Percentiles rank a stretch among this genome's conserved stretches.
Conservation (phyloP, 2,888 invertebrate genomes). For the Chalcis sispes region DNA sequence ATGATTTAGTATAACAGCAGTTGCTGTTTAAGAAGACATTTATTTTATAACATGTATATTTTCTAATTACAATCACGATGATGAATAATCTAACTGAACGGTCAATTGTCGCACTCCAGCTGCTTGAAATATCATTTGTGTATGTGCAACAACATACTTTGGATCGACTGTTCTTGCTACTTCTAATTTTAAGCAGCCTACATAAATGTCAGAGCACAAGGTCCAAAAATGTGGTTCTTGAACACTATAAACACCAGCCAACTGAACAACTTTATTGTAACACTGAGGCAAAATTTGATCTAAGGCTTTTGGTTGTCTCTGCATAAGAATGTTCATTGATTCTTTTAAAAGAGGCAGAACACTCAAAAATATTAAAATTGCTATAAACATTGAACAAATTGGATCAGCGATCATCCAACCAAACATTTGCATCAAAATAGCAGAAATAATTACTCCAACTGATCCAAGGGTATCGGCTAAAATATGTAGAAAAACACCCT, state of each 20-base stretch:
- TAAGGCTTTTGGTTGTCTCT: constrained; percentile 89
- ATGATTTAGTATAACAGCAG: constrained; percentile 25
- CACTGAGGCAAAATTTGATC: constrained; percentile 91
- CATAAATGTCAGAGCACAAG: constrained; percentile 93
- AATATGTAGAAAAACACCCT: constrained; percentile 97
- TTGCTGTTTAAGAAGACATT: constrained; percentile 21
- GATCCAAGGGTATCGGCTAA: constrained; percentile 97
- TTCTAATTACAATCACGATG: constrained; percentile 79
- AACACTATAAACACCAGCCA: constrained; percentile 96
- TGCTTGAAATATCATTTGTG: constrained; percentile 95
- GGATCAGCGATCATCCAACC: constrained; percentile 99
- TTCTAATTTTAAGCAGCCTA: constrained; percentile 95
- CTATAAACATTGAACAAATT: constrained; percentile 98
- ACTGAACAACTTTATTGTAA: constrained; percentile 91
- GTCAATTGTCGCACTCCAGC: constrained; percentile 94
- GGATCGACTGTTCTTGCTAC: constrained; percentile 96
- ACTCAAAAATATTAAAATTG: constrained; percentile 91
- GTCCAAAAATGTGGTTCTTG: constrained; percentile 99
- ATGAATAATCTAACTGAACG: constrained; percentile 94
- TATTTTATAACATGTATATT: constrained; percentile 19
- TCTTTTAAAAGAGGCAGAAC: constrained; percentile 90
- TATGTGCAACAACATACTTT: constrained; percentile 93
- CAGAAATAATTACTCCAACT: constrained; percentile 97
- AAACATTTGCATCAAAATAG: constrained; percentile 94
- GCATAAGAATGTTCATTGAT: constrained; percentile 94